These are phyloP conservation scores for Lates japonicus DNA, from an alignment of 2,797 vertebrate species.

Conservation along the genomic window DNA sequence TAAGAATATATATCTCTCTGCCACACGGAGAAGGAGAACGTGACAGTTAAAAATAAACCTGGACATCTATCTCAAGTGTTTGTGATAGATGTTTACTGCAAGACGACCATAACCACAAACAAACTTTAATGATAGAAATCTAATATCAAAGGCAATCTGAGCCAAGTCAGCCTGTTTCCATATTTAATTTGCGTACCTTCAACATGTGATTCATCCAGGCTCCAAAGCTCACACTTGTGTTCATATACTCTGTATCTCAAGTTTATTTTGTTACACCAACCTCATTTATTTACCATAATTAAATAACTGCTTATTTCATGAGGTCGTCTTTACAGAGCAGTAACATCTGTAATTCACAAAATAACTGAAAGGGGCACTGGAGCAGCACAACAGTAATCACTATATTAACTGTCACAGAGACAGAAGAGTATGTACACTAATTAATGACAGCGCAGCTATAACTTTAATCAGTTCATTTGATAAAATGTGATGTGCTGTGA, in stretches of 20 bases:
- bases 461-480: slow-evolving; percentile 34
- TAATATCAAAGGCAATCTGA: slow-evolving; percentile 40
- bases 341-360: slow-evolving; percentile 29
- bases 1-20: neutral
- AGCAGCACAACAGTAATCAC: slow-evolving; percentile 20
- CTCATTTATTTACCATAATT: slow-evolving; percentile 30
- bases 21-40: neutral
- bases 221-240: slow-evolving; percentile 8
- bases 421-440: neutral
- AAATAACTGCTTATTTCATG: slow-evolving; percentile 18
- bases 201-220: slow-evolving; percentile 33
- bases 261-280: slow-evolving; percentile 15
- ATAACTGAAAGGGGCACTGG: slow-evolving; percentile 9
- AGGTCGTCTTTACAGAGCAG: neutral
- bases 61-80: slow-evolving; percentile 1
- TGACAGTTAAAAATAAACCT: slow-evolving; percentile 31
- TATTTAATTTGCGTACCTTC: slow-evolving; percentile 36
- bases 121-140: slow-evolving; percentile 35
- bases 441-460: slow-evolving; percentile 8
- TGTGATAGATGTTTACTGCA: slow-evolving; percentile 15
- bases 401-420: slow-evolving; percentile 9
- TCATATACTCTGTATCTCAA: neutral
- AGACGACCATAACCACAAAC: slow-evolving; percentile 7
- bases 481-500: slow-evolving; percentile 34
- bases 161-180: slow-evolving; percentile 38